Conservation (phyloP, 2,888 invertebrate species). For the Plagodis dolabraria region DNA sequence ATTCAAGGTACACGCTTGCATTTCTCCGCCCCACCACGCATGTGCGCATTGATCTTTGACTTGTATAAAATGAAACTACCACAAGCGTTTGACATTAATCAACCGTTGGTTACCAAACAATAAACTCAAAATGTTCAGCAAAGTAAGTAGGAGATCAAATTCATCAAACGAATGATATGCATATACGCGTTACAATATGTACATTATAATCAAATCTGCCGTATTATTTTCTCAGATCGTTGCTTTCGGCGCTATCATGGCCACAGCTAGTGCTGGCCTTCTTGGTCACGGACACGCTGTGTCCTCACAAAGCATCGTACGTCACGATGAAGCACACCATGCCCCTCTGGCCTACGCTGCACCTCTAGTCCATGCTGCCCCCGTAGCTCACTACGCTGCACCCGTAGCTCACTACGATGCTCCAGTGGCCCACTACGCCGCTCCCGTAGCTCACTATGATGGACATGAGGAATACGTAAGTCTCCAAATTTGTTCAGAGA, state of each 20-base stretch:
- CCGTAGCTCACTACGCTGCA: slow-evolving; percentile 46
- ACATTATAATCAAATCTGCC: too few species aligned
- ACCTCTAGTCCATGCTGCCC: slow-evolving; percentile 29
- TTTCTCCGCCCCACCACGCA: slow-evolving; percentile 43
- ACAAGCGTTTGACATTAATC: slow-evolving; percentile 54
- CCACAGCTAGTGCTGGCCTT: slow-evolving; percentile 77
- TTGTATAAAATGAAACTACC: slow-evolving; percentile 11
- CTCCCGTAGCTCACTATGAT: slow-evolving; percentile 35
- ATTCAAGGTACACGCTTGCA: slow-evolving; percentile 45
- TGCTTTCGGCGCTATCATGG: slow-evolving; percentile 67
- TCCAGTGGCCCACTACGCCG: slow-evolving; percentile 50
- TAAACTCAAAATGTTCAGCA: slow-evolving; percentile 65
- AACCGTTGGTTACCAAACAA: slow-evolving; percentile 50
- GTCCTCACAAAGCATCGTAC: slow-evolving; percentile 67
- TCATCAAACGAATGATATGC: too few species aligned
- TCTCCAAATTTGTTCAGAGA: slow-evolving; percentile 42
- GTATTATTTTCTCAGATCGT: slow-evolving; percentile 59
- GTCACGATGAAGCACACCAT: slow-evolving; percentile 58
- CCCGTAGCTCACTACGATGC: slow-evolving; percentile 45
- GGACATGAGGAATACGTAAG: slow-evolving; percentile 50
- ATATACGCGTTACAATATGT: too few species aligned
- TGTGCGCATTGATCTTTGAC: neutral
- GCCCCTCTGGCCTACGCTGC: neutral
- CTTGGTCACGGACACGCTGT: slow-evolving; percentile 62
- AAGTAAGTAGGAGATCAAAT: slow-evolving; percentile 50